phyloP scores from a whole-genome alignment of 2,888 invertebrate species.

The Drosophila robusta region DNA sequence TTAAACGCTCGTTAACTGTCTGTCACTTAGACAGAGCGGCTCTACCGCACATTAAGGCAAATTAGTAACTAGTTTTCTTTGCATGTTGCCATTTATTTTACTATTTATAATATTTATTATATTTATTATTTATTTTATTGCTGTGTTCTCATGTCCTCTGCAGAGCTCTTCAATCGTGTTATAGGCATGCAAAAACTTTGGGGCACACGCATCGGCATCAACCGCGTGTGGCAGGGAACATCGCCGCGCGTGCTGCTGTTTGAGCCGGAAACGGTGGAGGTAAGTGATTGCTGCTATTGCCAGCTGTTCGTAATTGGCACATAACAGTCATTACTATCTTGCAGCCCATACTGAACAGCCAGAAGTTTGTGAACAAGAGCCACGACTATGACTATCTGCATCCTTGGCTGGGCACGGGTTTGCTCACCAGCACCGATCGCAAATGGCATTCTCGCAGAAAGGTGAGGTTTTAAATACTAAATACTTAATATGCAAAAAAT shows the following conservation, averaged over 20 bases:
- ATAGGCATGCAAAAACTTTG: constrained; percentile 86
- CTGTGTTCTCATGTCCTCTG: constrained; percentile 16
- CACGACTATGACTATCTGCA: constrained; percentile 86
- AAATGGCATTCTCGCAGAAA: constrained; percentile 88
- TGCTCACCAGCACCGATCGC: constrained; percentile 86
- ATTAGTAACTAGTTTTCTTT: constrained; percentile 28
- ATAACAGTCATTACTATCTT: neutral
- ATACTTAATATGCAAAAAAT: too few species aligned
- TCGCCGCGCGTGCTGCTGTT: constrained; percentile 86
- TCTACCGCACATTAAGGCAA: too few species aligned
- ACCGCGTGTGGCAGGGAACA: constrained; percentile 86
- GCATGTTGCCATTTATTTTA: constrained; percentile 9
- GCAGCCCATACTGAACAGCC: constrained; percentile 87
- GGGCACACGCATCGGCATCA: constrained; percentile 86
- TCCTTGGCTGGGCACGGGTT: constrained; percentile 87
- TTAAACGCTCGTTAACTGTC: constrained; percentile 47
- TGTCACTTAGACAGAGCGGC: constrained; percentile 28
- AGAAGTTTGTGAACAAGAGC: constrained; percentile 87
- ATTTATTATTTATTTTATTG: too few species aligned
- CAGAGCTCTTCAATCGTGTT: constrained; percentile 86
- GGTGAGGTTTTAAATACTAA: constrained; percentile 60
- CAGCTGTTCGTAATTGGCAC: too few species aligned
- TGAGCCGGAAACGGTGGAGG: constrained; percentile 86
- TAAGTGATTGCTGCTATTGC: constrained; percentile 50
- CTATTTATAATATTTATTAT: too few species aligned